A percentile compares a stretch with the other conserved stretches of the same genome.
Conservation (phyloP, 2,888 invertebrate genomes). For the Epiperipatus broadwayi region DNA sequence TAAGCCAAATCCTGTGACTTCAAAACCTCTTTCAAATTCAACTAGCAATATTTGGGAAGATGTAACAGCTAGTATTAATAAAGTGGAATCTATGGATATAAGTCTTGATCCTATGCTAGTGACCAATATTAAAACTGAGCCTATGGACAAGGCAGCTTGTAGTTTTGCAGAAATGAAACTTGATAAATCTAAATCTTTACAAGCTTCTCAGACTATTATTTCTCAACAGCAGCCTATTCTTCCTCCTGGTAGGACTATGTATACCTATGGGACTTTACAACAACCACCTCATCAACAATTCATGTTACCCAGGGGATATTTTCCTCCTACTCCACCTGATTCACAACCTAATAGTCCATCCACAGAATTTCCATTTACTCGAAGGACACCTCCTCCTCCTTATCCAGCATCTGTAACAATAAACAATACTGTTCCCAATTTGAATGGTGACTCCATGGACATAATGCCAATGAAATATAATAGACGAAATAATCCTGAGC, state of each 20-base stretch:
- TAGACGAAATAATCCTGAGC: constrained; percentile 82
- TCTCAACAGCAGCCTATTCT: no score
- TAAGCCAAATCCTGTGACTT: constrained; percentile 36
- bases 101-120: no score
- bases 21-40: background rate
- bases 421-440: background rate
- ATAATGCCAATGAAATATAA: constrained; percentile 49
- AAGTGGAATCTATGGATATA: no score
- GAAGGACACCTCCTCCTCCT: constrained; percentile 55
- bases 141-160: no score
- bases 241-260: no score
- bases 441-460: constrained; percentile 17
- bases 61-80: constrained; percentile 70
- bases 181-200: no score
- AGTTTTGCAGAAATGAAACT: no score
- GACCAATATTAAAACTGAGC: no score
- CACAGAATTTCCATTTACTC: constrained; percentile 21
- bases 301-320: constrained; percentile 41
- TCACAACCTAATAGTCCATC: constrained; percentile 59
- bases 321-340: constrained; percentile 68
- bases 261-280: no score
- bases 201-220: no score
- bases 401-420: constrained; percentile 41
- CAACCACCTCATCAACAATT: no score
- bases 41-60: constrained; percentile 57